phyloP scores from a whole-genome alignment of 1,140 invertebrate genomes.

The Kradibia gibbosae region DNA sequence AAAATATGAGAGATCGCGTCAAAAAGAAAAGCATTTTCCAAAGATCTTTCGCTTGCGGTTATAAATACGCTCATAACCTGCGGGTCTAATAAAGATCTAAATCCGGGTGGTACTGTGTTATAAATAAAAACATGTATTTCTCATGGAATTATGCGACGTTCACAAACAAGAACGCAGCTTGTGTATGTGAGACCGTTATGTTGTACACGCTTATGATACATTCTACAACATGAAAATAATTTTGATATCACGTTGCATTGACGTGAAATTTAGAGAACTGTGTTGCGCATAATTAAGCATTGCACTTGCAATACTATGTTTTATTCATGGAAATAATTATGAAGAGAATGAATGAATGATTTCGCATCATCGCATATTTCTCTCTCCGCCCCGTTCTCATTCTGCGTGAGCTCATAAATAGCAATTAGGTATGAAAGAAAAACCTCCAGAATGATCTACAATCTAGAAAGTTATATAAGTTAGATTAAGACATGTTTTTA shows the following conservation, averaged over 20 bases:
- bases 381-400: no score
- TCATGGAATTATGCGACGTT: not conserved
- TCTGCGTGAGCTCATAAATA: no score
- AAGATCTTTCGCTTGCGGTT: not conserved
- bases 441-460: no score
- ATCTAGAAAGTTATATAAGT: no score
- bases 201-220: not conserved
- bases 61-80: slow-evolving; percentile 7
- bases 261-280: not conserved
- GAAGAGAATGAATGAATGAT: not conserved
- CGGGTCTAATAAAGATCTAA: slow-evolving; percentile 24
- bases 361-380: not conserved
- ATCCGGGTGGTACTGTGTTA: not conserved
- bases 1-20: not conserved
- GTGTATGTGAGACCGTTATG: not conserved
- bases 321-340: slow-evolving; percentile 37
- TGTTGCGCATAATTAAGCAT: slow-evolving; percentile 17
- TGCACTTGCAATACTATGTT: not conserved
- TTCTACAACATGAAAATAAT: slow-evolving; percentile 9
- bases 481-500: no score
- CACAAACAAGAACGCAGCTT: not conserved
- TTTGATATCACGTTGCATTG: slow-evolving; percentile 16
- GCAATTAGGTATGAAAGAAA: no score
- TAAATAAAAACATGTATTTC: not conserved
- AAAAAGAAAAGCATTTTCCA: not conserved